phyloP scores from a whole-genome alignment of 2,797 vertebrate species.

The Leptatherina wallacei region DNA sequence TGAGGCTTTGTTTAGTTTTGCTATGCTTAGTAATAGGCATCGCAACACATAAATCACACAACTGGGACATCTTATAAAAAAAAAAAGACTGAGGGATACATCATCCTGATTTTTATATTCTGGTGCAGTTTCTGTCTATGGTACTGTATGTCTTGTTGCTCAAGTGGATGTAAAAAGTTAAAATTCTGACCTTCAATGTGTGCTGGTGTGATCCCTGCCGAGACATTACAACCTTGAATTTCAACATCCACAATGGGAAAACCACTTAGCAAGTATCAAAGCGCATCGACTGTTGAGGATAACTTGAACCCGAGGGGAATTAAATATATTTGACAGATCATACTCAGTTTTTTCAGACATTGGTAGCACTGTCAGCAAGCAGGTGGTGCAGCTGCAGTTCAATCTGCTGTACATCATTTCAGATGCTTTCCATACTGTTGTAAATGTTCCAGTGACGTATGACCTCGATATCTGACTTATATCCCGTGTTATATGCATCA shows the following conservation, averaged over 20 bases:
- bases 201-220: constrained; percentile 26
- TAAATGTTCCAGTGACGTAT: constrained; percentile 32
- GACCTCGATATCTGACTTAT: constrained; percentile 39
- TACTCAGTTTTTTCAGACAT: constrained; percentile 21
- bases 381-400: neutral
- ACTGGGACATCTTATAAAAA: neutral
- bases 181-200: constrained; percentile 45
- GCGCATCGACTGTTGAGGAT: constrained; percentile 15
- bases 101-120: constrained; percentile 10
- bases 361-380: neutral
- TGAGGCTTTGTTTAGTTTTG: neutral
- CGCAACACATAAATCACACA: neutral
- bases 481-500: constrained; percentile 16
- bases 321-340: constrained; percentile 22
- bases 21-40: neutral
- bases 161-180: constrained; percentile 19
- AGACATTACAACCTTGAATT: constrained; percentile 42
- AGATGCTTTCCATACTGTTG: constrained; percentile 6
- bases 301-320: constrained; percentile 39
- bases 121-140: neutral
- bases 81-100: neutral
- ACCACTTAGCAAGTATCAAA: constrained; percentile 51
- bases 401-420: neutral
- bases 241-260: constrained; percentile 38
- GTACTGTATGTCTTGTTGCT: neutral